These are phyloP conservation scores for Daboia siamensis DNA, from an alignment of 2,113 vertebrate genomes.

Conservation along the genomic window DNA sequence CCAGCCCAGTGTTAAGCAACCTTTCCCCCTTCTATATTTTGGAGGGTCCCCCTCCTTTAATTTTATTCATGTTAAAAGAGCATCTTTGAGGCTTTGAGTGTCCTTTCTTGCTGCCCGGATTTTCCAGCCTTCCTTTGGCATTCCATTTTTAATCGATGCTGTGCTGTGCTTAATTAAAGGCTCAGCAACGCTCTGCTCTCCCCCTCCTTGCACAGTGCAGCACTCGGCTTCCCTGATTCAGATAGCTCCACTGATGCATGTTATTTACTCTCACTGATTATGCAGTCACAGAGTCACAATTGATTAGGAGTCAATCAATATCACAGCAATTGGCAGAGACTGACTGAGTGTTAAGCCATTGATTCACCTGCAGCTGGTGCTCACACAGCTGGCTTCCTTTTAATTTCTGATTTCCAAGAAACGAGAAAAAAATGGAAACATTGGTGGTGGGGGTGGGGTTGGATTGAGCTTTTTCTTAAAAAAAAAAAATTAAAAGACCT, in stretches of 20 bases:
- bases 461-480: background rate
- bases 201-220: background rate
- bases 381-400: constrained; percentile 42
- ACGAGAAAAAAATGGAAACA: constrained; percentile 5
- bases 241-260: background rate
- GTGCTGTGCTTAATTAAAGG: background rate
- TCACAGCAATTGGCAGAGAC: constrained; percentile 33
- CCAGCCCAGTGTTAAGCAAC: background rate
- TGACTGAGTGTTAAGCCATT: constrained; percentile 45
- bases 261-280: constrained; percentile 27
- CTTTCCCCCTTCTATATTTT: background rate
- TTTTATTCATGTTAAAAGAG: background rate
- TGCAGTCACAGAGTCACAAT: constrained; percentile 17
- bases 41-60: background rate
- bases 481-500: background rate
- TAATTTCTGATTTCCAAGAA: constrained; percentile 25
- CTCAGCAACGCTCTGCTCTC: background rate
- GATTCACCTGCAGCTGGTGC: constrained; percentile 28
- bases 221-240: background rate
- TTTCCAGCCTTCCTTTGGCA: background rate
- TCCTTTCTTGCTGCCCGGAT: background rate
- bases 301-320: constrained; percentile 47
- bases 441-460: background rate
- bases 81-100: background rate
- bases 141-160: background rate